Base-by-base conservation (phyloP, 2,888 invertebrate genomes). In the Trypoxylon attenuatum region DNA sequence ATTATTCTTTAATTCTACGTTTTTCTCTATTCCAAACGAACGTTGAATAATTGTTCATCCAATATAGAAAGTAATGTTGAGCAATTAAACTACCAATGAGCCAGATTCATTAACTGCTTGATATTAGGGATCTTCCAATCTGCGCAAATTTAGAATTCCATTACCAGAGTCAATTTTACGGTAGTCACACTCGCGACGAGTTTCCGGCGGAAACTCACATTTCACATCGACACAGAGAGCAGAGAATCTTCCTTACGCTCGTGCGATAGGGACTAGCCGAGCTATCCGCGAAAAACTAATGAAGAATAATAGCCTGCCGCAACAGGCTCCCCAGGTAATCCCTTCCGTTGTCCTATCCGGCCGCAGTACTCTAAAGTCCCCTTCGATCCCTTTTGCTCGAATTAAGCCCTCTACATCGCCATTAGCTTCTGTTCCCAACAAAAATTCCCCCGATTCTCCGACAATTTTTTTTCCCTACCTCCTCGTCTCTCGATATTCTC, bases 251-350 rank as follows among this genome's bases (percentile, higher is more conserved):
- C 27, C 38, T n/a, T n/a, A n/a, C n/a, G n/a, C n/a, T n/a, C n/a
- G n/a, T n/a, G n/a, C n/a, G n/a, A n/a, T n/a, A n/a, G n/a, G n/a
- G n/a, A n/a, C n/a, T n/a, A 22, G 33, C 51, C 42, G 16, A 27
- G 25, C 42, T 51, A 62, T 22, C 58, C 29, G 6, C 19, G 47
- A 47, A 51, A 51, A 69, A 68, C 69, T 78, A 79, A 77, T 73
- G 76, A 80, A 80, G 79, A 80, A 66, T 78, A 76, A 81, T 78
- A 74, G 74, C 67, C 58, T 55, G 65, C 60, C 45, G 33, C n/a
- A 52, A 49, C 42, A 59, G 60, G 52, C 57, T 50, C 53, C 42
- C 47, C 53, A 72, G 58, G 67, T 64, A 71, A 78, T 78, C 71
- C 60, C 65, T 68, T 46, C 43, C 70, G 49, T 66, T 68, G 67